Conservation (phyloP, 2,888 invertebrate species). For the Cyaniris semiargus region DNA sequence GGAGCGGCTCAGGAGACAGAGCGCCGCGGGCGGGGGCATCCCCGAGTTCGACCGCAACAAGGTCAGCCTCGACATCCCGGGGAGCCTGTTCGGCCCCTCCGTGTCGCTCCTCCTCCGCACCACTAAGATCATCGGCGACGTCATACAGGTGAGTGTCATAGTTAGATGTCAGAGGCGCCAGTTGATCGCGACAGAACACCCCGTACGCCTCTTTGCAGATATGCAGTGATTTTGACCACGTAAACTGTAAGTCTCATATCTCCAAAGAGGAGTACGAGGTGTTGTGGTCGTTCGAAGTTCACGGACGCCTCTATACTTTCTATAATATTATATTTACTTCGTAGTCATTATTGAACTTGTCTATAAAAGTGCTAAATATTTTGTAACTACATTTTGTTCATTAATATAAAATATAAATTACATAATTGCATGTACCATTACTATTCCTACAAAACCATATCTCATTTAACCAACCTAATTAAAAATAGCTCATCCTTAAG, state of each 20-base stretch:
- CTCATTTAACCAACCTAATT: too few species aligned
- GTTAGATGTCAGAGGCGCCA: background rate
- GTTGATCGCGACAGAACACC: background rate
- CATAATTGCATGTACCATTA: too few species aligned
- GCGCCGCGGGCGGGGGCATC: conserved; percentile 76
- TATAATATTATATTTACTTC: too few species aligned
- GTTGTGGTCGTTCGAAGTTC: too few species aligned
- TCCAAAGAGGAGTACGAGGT: too few species aligned
- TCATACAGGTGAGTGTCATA: conserved; percentile 80
- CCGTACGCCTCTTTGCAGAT: background rate
- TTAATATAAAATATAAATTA: too few species aligned
- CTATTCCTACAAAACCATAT: too few species aligned
- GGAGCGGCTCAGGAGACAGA: conserved; percentile 49
- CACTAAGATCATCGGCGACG: conserved; percentile 83
- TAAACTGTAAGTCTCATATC: too few species aligned
- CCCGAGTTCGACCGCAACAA: conserved; percentile 83
- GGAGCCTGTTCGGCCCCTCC: conserved; percentile 83
- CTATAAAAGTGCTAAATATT: background rate
- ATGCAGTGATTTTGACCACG: too few species aligned
- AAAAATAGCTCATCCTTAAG: too few species aligned
- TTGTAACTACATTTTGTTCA: too few species aligned
- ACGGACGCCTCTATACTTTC: background rate
- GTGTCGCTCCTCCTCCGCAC: conserved; percentile 84
- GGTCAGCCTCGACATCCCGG: conserved; percentile 84
- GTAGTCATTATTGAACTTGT: too few species aligned